Percentiles rank a stretch among this genome's conserved stretches.
Conservation (phyloP, 2,888 invertebrate genomes). For the Leucania comma region DNA sequence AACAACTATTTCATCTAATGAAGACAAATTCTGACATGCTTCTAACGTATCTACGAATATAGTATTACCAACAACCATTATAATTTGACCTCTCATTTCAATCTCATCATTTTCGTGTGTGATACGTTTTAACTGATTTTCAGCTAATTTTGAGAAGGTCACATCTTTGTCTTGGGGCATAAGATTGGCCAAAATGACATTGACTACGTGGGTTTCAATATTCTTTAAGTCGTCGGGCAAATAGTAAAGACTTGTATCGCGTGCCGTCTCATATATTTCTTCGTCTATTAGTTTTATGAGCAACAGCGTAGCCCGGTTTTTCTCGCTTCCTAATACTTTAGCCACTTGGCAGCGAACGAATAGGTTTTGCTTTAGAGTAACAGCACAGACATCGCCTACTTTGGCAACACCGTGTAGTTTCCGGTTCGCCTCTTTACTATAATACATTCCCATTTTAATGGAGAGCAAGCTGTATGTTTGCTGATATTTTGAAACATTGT, state of each 20-base stretch:
- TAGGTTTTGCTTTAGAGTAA: conserved; percentile 82
- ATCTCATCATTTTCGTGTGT: conserved; percentile 77
- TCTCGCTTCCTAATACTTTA: conserved; percentile 78
- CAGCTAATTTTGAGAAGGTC: conserved; percentile 80
- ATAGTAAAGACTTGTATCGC: conserved; percentile 83
- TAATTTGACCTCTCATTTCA: conserved; percentile 86
- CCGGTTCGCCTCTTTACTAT: conserved; percentile 78
- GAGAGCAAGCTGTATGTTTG: conserved; percentile 78
- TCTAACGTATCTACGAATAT: conserved; percentile 92
- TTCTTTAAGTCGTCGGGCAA: conserved; percentile 88
- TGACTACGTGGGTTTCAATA: conserved; percentile 84
- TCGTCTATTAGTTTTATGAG: conserved; percentile 91
- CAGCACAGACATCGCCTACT: conserved; percentile 91
- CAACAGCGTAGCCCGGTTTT: conserved; percentile 76
- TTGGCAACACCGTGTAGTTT: conserved; percentile 81
- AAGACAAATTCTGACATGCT: conserved; percentile 88
- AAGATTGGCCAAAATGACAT: conserved; percentile 80
- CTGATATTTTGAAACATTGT: conserved; percentile 73
- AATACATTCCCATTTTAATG: conserved; percentile 83
- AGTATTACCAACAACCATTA: conserved; percentile 90
- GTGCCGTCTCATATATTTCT: conserved; percentile 85
- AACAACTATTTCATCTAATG: conserved; percentile 87
- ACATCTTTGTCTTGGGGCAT: conserved; percentile 84
- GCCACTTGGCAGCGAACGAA: conserved; percentile 91
- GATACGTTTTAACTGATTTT: conserved; percentile 73